Evolutionary conservation across 2,113 vertebrate genomes (phyloP), one percentile per base, ranked within the genome.

Genomic region (Anthoscopus minutus): DNA sequence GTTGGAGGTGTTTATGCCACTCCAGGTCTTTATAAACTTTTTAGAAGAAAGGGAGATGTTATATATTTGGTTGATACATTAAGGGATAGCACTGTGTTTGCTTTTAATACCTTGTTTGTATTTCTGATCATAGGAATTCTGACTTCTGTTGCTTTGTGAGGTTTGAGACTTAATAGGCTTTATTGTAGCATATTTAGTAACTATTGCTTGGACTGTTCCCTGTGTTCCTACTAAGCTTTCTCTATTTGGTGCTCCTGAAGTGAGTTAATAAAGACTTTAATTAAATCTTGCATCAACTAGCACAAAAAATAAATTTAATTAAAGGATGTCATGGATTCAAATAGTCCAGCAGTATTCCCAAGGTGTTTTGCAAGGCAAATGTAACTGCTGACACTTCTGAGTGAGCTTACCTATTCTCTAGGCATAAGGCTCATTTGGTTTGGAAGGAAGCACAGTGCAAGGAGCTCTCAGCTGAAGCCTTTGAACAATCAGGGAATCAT

Each of bases 261-360:
- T 8, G 62, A 92, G 47, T 96, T 92, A 94, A 85, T 92, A 70
- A 82, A 91, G 76, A 51, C 53, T 87, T 96, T 92, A 94, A 89
- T 96, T 97, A 91, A 92, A 92, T 81, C 65, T 81, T 92, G 66
- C 86, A 79, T 88, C 62, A 80, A 22, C 78, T 79, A 66, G 40
- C 86, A 89, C 74, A 70, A 90, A 92, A 95, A 94, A 85, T 21
- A 45, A 15, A 35, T 61, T 93, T 95, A 93, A 89, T 94, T 97
- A 96, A 92, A 92, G 92, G 89, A 58, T 77, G 71, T 48, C 66
- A 93, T 83, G 76, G 48, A 94, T 95, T 93, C 84, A 78, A 89
- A 24, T 85, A 93, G 85, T 87, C 44, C 57, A 89, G 47, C 67
- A 83, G 58, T 94, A 91, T 89, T 96, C 96, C 88, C 93, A 6